A percentile compares a stretch with the other conserved stretches of the same genome.
Conservation (phyloP, 2,888 invertebrate species). For the Mylabris sibirica region DNA sequence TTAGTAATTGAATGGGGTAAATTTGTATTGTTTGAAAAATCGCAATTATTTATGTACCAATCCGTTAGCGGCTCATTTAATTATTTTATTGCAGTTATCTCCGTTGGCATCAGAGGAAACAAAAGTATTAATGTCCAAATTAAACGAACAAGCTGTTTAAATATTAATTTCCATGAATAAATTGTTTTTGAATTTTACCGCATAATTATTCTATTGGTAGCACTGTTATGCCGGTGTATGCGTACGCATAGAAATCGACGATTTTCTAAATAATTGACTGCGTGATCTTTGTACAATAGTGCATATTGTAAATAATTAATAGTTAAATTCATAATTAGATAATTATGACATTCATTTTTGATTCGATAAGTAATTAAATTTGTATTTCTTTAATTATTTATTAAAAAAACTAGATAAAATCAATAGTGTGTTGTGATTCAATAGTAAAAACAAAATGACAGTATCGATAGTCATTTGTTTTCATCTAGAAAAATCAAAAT, state of each 20-base stretch:
- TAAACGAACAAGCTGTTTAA: neutral
- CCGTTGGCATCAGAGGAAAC: conserved; percentile 28
- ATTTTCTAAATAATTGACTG: neutral
- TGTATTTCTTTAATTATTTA: neutral
- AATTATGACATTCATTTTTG: neutral
- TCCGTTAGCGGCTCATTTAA: too few species aligned
- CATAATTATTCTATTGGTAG: neutral
- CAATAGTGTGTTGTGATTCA: conserved; percentile 8
- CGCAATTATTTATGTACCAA: too few species aligned
- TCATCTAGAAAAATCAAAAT: neutral
- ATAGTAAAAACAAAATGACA: conserved; percentile 4
- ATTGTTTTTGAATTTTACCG: neutral
- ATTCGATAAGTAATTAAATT: neutral
- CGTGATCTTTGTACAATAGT: neutral
- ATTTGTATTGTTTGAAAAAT: too few species aligned
- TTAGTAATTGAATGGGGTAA: too few species aligned
- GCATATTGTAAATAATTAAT: conserved; percentile 9
- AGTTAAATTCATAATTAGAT: neutral
- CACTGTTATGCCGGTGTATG: neutral
- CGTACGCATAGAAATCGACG: neutral
- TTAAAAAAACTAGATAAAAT: neutral
- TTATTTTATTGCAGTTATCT: conserved; percentile 39
- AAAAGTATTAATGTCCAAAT: neutral
- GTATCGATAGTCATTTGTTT: conserved; percentile 1
- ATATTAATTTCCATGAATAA: too few species aligned